phyloP scores from a whole-genome alignment of 1,140 invertebrate genomes.

The Drosophila subobscura region DNA sequence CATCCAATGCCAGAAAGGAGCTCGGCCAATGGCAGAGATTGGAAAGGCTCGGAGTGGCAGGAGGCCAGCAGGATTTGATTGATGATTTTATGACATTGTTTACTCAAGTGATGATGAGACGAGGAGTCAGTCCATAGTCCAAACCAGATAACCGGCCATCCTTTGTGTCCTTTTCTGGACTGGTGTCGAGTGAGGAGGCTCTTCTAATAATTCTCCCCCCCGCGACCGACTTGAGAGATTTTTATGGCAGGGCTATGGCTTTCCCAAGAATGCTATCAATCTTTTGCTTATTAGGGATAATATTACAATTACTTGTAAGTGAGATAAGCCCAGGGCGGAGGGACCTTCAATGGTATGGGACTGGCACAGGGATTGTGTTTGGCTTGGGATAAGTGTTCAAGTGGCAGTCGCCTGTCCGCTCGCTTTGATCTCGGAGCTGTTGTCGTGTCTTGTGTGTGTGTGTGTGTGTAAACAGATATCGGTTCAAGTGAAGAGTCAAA shows the following conservation, averaged over 20 bases:
- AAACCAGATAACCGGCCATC: slow-evolving; percentile 37
- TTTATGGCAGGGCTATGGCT: slow-evolving; percentile 46
- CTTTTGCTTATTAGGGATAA: slow-evolving; percentile 81
- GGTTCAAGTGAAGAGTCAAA: slow-evolving; percentile 48
- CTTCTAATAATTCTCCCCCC: slow-evolving; percentile 51
- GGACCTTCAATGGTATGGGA: slow-evolving; percentile 10
- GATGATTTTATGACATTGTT: slow-evolving; percentile 83
- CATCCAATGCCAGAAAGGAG: slow-evolving; percentile 35
- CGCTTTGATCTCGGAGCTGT: slow-evolving; percentile 57
- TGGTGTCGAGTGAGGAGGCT: slow-evolving; percentile 37
- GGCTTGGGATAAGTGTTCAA: slow-evolving; percentile 59
- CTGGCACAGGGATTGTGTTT: slow-evolving; percentile 13
- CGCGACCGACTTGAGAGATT: slow-evolving; percentile 8
- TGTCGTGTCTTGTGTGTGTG: neutral
- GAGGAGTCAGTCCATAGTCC: slow-evolving; percentile 20
- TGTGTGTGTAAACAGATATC: slow-evolving; percentile 66
- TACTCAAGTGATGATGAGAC: slow-evolving; percentile 78
- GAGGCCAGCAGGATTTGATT: slow-evolving; percentile 54
- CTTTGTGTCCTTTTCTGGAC: slow-evolving; percentile 42
- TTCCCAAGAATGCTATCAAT: slow-evolving; percentile 79
- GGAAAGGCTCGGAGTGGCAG: slow-evolving; percentile 9
- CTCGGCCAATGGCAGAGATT: slow-evolving; percentile 13
- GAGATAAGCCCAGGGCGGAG: slow-evolving; percentile 63
- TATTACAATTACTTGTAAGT: slow-evolving; percentile 81
- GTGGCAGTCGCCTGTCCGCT: slow-evolving; percentile 25